Base-by-base conservation (phyloP, 1,140 invertebrate genomes). In the Drosophila arawakana region DNA sequence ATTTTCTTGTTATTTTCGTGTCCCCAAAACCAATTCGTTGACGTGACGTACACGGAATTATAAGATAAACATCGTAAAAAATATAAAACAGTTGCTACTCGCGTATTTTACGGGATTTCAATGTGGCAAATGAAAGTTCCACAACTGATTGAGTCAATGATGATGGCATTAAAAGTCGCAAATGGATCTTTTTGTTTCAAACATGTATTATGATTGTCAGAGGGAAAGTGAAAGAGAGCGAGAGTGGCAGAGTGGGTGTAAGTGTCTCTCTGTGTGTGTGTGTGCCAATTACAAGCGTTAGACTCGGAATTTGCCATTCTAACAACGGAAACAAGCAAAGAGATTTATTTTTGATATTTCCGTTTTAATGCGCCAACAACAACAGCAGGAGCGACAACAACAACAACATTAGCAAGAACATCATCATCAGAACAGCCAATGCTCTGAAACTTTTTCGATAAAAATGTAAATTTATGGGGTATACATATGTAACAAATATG, bases 331-430 rank as follows among this genome's bases (percentile, higher is more conserved):
- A 83, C 84, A 83, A 77, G 81, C 78, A 66, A 84, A 69, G 80
- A 89, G 84, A 89, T 89, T 89, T 89, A 89, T 89, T 89, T 88
- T 89, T 89, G 84, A 89, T 89, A 89, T 89, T 89, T 89, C 84
- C 84, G 84, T 81, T 89, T 80, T 89, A 73, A 61, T 80, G 84
- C 34, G 66, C 67, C 70, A 77, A 77, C 54, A 82, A 57, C 25
- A 25, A 50, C 39, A 80, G 59, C 52, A 77, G 39, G 2, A 25
- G 25, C 25, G 4, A 80, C 30, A 61, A 73, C 69, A 77, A 76
- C 59, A 82, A 52, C 39, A 80, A 63, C 52, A 77, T 54, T 43
- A 76, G 13, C 34, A 52, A n/a, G 47, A 34, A 10, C 21, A 75
- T 47, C 72, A 81, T 63, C 69, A 59, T 55, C 62, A 68, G 55